Conservation (phyloP, 2,888 invertebrate species). For the Fragum whitleyi region DNA sequence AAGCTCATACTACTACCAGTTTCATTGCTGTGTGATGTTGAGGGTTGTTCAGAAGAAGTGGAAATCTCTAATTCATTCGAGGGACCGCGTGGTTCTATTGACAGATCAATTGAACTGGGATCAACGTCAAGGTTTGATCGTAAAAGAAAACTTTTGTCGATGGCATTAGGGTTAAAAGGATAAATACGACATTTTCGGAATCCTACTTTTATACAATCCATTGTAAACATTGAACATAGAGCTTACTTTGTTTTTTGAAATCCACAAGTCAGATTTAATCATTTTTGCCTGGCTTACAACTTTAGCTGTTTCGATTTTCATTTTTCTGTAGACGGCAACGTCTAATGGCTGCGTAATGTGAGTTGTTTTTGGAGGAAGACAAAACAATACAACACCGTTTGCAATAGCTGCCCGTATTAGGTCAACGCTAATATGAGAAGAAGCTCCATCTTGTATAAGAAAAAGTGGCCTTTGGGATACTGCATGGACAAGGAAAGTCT, state of each 20-base stretch:
- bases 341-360: slow-evolving; percentile 39
- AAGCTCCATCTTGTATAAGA: slow-evolving; percentile 43
- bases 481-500: slow-evolving; percentile 25
- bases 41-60: background rate
- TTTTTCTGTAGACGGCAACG: slow-evolving; percentile 45
- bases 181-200: slow-evolving; percentile 21
- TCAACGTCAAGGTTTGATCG: background rate
- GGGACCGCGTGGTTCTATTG: background rate
- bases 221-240: background rate
- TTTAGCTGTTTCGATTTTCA: slow-evolving; percentile 50
- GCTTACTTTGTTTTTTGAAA: slow-evolving; percentile 20
- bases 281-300: slow-evolving; percentile 25
- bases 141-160: slow-evolving; percentile 16
- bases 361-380: slow-evolving; percentile 37
- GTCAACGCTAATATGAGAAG: slow-evolving; percentile 39
- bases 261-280: background rate
- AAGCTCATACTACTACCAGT: background rate
- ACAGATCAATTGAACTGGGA: background rate
- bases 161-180: slow-evolving; percentile 28
- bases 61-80: background rate
- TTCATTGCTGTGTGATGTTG: background rate
- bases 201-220: slow-evolving; percentile 15
- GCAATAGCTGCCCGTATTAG: slow-evolving; percentile 36
- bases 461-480: slow-evolving; percentile 29
- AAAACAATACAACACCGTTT: slow-evolving; percentile 50